Conservation (phyloP, 2,113 vertebrate genomes). For the Canis aureus region DNA sequence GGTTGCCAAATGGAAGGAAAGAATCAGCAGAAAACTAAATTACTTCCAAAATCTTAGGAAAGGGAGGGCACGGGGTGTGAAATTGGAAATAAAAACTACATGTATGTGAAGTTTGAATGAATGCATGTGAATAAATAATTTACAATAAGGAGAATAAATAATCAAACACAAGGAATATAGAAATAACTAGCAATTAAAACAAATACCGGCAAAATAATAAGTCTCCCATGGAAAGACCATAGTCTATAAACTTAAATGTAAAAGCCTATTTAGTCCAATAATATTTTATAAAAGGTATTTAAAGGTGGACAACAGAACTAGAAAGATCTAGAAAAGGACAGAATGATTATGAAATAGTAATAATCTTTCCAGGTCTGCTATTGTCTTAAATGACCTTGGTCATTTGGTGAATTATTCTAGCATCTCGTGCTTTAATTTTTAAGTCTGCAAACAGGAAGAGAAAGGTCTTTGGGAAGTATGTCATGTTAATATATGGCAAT, state of each 20-base stretch:
- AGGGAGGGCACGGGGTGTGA: not conserved
- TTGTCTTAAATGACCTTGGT: slow-evolving; percentile 18
- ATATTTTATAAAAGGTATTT: slow-evolving; percentile 39
- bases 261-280: slow-evolving; percentile 64
- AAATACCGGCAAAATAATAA: slow-evolving; percentile 69
- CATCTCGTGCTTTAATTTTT: slow-evolving; percentile 33
- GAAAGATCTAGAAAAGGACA: slow-evolving; percentile 47
- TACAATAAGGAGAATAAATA: slow-evolving; percentile 69
- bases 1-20: slow-evolving; percentile 80
- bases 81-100: slow-evolving; percentile 12
- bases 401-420: not conserved
- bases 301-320: slow-evolving; percentile 3
- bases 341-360: slow-evolving; percentile 20
- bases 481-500: not conserved
- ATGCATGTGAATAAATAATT: slow-evolving; percentile 54
- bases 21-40: slow-evolving; percentile 67
- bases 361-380: not conserved
- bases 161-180: slow-evolving; percentile 69
- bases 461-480: slow-evolving; percentile 3
- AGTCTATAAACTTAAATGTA: slow-evolving; percentile 75
- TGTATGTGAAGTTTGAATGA: not conserved
- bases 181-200: slow-evolving; percentile 75
- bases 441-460: slow-evolving; percentile 43
- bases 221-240: slow-evolving; percentile 74
- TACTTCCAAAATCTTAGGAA: slow-evolving; percentile 35